Conservation (phyloP, 2,888 invertebrate genomes). For the Lasioglossum calceatum region DNA sequence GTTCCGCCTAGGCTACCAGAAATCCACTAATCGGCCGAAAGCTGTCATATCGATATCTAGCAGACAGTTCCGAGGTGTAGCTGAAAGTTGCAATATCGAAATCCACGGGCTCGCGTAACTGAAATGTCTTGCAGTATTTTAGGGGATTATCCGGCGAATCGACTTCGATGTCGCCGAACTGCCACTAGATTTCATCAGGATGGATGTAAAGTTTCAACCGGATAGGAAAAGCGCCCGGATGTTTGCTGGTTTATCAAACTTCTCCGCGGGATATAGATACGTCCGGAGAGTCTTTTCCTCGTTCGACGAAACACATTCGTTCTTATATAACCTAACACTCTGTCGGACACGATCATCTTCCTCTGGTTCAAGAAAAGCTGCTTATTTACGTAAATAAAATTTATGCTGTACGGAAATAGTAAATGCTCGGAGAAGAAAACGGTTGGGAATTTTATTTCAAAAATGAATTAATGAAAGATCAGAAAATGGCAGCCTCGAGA, state of each 20-base stretch:
- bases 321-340: constrained; percentile 27
- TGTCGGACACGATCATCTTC: constrained; percentile 34
- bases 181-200: constrained; percentile 44
- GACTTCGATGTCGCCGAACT: constrained; percentile 46
- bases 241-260: constrained; percentile 47
- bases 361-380: not conserved
- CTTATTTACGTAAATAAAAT: not conserved
- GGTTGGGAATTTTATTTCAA: not conserved
- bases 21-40: not conserved
- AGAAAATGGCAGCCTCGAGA: not conserved
- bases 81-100: constrained; percentile 36
- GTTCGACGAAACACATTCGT: constrained; percentile 6
- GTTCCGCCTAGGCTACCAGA: not conserved
- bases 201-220: constrained; percentile 41
- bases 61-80: not conserved
- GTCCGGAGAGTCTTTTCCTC: constrained; percentile 43
- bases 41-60: not conserved
- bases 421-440: not conserved
- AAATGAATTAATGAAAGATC: not conserved
- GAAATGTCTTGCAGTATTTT: constrained; percentile 49
- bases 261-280: constrained; percentile 36
- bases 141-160: constrained; percentile 61
- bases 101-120: constrained; percentile 37
- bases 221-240: constrained; percentile 32
- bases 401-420: not conserved